phyloP scores from a whole-genome alignment of 2,113 vertebrate species.

The Butorides virescens region DNA sequence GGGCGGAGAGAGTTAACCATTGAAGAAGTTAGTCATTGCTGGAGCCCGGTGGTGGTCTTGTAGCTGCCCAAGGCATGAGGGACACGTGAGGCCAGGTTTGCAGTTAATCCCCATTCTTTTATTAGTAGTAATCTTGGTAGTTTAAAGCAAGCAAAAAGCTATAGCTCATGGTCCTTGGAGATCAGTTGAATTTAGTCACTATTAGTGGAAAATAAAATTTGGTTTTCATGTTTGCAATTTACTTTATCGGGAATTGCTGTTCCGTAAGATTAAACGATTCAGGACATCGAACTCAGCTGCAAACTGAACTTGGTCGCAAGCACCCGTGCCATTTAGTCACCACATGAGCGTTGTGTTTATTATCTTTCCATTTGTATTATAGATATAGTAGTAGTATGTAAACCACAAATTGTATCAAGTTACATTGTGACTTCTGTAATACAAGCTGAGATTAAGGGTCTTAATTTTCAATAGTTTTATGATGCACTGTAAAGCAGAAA shows the following conservation, averaged over 20 bases:
- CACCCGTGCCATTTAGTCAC: background rate
- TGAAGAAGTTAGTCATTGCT: background rate
- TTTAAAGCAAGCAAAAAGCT: background rate
- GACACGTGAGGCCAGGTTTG: background rate
- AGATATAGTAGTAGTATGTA: background rate
- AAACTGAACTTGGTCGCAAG: background rate
- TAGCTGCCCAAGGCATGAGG: background rate
- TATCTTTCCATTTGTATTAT: background rate
- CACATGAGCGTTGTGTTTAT: background rate
- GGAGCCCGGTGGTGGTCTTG: background rate
- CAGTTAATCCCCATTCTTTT: background rate
- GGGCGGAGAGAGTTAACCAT: background rate
- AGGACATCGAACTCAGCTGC: accelerated
- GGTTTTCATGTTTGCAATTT: background rate
- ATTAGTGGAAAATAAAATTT: background rate
- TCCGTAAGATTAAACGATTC: accelerated
- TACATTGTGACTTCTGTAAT: background rate
- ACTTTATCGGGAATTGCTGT: background rate
- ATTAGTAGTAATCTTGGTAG: background rate
- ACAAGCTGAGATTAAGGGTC: background rate
- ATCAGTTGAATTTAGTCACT: background rate
- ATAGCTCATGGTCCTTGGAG: background rate
- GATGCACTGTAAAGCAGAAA: background rate
- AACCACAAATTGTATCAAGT: background rate
- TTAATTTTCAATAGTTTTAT: background rate